These are phyloP conservation scores for Chlorodrepanis virens DNA, from an alignment of 2,113 vertebrate species.

Conservation along the genomic window DNA sequence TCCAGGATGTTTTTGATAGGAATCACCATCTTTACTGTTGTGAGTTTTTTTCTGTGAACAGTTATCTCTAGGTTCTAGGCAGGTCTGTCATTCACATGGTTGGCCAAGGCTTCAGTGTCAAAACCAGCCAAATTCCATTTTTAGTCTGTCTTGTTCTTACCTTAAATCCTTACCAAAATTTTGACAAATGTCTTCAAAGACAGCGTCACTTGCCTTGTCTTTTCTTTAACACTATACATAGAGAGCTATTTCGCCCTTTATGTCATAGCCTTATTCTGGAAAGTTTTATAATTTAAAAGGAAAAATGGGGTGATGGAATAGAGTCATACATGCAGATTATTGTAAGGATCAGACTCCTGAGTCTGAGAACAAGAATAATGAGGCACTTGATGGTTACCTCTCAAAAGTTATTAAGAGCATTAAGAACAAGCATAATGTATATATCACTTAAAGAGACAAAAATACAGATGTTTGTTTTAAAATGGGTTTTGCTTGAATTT, in stretches of 20 bases:
- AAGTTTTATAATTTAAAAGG: not conserved
- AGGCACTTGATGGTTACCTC: not conserved
- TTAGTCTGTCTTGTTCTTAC: not conserved
- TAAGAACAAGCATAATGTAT: not conserved
- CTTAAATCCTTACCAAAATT: not conserved
- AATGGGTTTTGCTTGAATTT: not conserved
- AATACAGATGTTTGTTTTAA: not conserved
- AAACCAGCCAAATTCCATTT: not conserved
- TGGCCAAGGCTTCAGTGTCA: not conserved
- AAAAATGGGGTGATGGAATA: not conserved
- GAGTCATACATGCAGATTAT: not conserved
- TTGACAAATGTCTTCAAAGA: not conserved
- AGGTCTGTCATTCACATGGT: fast-evolving
- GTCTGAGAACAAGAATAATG: not conserved
- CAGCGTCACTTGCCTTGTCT: not conserved
- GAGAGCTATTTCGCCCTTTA: not conserved
- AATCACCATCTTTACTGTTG: not conserved
- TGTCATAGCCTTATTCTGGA: not conserved
- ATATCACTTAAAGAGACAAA: not conserved
- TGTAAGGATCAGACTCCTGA: not conserved
- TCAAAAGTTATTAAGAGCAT: not conserved
- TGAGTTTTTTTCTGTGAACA: not conserved
- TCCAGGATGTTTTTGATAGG: not conserved
- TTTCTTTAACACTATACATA: not conserved
- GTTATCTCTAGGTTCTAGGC: not conserved